A percentile compares a stretch with the other conserved stretches of the same genome.
phyloP scores from a whole-genome alignment of 2,888 invertebrate species.

The Holacanthella duospinosa region DNA sequence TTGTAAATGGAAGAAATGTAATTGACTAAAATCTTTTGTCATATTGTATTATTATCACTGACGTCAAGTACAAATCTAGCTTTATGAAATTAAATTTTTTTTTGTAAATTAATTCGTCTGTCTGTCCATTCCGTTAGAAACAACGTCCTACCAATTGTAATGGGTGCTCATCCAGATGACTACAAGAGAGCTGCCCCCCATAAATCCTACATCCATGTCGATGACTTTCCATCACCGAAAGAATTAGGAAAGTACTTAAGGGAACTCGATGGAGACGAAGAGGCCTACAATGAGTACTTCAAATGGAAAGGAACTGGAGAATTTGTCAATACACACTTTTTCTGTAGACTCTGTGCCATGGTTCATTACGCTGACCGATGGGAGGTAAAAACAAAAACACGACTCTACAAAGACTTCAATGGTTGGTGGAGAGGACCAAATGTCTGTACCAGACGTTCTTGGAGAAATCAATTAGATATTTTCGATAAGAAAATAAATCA shows the following conservation, averaged over 20 bases:
- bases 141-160: constrained; percentile 83
- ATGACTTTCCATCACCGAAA: constrained; percentile 79
- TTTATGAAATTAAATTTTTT: not conserved
- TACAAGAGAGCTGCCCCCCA: constrained; percentile 79
- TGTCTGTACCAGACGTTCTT: constrained; percentile 64
- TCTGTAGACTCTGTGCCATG: constrained; percentile 81
- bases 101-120: too few species aligned
- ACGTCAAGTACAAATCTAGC: too few species aligned
- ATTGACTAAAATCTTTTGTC: too few species aligned
- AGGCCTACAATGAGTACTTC: constrained; percentile 87
- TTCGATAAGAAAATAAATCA: constrained; percentile 17
- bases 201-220: constrained; percentile 88
- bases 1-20: too few species aligned
- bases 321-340: constrained; percentile 91
- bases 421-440: constrained; percentile 83
- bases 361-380: constrained; percentile 52
- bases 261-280: constrained; percentile 73
- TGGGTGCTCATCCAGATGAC: constrained; percentile 88
- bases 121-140: too few species aligned
- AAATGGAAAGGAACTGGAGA: constrained; percentile 89
- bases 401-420: constrained; percentile 69
- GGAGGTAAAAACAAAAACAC: constrained; percentile 15
- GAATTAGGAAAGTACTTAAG: constrained; percentile 77
- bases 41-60: too few species aligned
- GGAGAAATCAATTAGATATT: constrained; percentile 46